Evolutionary conservation across 2,797 vertebrate species (phyloP), one percentile per base, ranked within the genome.

Genomic region (Melanotaenia trifasciata): DNA sequence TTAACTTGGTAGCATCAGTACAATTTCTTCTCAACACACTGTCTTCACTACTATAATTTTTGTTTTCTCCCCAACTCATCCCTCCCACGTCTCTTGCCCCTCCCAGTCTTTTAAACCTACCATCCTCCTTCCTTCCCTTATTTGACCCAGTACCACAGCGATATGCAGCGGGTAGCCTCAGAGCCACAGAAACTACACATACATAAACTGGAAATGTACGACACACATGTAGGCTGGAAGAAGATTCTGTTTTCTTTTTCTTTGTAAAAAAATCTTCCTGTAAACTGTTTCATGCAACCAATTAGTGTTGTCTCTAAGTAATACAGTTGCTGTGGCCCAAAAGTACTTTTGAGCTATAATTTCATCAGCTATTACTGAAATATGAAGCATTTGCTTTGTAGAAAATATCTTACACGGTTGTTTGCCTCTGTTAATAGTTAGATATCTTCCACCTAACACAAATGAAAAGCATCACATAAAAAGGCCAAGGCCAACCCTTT

Each of bases 81-180:
- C 62, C 67, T 80, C 76, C 85, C 70, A 78, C 33, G 12, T 84
- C 73, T 80, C 58, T 78, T 68, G 47, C 72, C 74, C 83, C 69
- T 45, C 64, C 80, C 76, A 81, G 64, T 70, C 72, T 73, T 81
- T 84, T 64, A 79, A 78, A 65, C 65, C 79, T 50, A 85, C 90
- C 94, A 94, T 72, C 92, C 88, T 84, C 92, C 61, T 57, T 30
- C 54, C 51, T 69, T 63, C 56, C 67, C 68, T 93, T 88, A 94
- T 95, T 83, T 89, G 88, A 91, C 92, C 90, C 70, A 60, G 54
- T 84, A 78, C 92, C 84, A 92, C 88, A 95, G 94, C 77, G 79
- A 96, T 97, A 96, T 96, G 96, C 96, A 96, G 94, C 86, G 94
- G 96, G 96, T 95, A 94, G 94, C 95, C 94, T 94, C 90, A 91